Evolutionary conservation across 2,888 invertebrate species (phyloP).

Genomic region (Heteromurus nitidus): DNA sequence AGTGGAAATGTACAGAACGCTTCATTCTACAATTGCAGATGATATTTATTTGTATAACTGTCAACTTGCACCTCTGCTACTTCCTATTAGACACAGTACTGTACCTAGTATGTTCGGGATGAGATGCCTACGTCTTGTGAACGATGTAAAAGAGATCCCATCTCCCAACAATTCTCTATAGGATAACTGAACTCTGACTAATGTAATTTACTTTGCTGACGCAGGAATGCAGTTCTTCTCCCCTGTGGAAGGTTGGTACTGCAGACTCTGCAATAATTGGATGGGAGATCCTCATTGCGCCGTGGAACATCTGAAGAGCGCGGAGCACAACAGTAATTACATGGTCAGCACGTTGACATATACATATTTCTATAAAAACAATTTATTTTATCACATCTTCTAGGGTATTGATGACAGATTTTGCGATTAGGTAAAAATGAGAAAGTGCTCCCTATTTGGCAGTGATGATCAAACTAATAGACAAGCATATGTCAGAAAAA

Average conservation of each 20-base stretch:
- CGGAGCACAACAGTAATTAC: conserved; percentile 86
- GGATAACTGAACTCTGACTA: not conserved
- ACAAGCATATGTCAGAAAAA: conserved; percentile 64
- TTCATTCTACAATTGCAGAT: conserved; percentile 60
- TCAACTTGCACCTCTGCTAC: conserved; percentile 61
- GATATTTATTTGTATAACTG: conserved; percentile 57
- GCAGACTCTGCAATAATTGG: conserved; percentile 90
- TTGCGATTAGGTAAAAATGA: conserved; percentile 63
- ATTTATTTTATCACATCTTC: conserved; percentile 18
- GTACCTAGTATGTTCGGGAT: conserved; percentile 65
- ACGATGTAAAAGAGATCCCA: conserved; percentile 63
- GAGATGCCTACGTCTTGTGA: conserved; percentile 60
- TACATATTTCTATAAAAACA: conserved; percentile 13
- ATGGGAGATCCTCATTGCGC: conserved; percentile 93
- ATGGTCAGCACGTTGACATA: conserved; percentile 79
- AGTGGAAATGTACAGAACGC: conserved; percentile 51
- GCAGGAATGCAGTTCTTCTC: conserved; percentile 91
- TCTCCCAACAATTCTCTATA: conserved; percentile 44
- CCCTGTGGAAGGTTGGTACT: conserved; percentile 91
- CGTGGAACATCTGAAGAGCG: conserved; percentile 88
- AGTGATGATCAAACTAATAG: conserved; percentile 58
- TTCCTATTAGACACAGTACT: conserved; percentile 60
- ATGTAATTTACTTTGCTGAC: conserved; percentile 70
- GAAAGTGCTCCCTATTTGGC: conserved; percentile 39
- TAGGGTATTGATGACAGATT: conserved; percentile 53